Percentiles rank a stretch among this genome's conserved stretches.
Conservation (phyloP, 1,140 invertebrate genomes). For the Aphis gossypii region DNA sequence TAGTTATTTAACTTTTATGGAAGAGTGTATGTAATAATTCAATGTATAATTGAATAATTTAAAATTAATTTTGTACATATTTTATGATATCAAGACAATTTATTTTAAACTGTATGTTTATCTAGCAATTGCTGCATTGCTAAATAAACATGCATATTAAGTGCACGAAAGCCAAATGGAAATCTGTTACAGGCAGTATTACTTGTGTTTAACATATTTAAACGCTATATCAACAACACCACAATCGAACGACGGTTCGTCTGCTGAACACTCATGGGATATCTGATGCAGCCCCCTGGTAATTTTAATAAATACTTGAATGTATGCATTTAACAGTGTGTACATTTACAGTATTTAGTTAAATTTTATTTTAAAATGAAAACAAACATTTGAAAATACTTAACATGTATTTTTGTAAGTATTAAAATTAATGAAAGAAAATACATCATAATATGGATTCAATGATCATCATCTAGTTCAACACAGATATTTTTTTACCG, state of each 20-base stretch:
- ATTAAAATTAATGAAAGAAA: slow-evolving; percentile 26
- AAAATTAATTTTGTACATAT: not conserved
- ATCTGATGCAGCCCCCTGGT: slow-evolving; percentile 48
- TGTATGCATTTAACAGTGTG: not conserved
- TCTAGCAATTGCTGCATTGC: slow-evolving; percentile 18
- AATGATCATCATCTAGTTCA: not conserved
- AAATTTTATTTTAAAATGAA: slow-evolving; percentile 42
- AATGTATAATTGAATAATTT: not conserved
- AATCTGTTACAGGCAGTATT: slow-evolving; percentile 54
- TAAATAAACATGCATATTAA: slow-evolving; percentile 44
- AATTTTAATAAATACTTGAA: slow-evolving; percentile 51
- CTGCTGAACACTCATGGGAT: slow-evolving; percentile 33
- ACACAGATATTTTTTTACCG: slow-evolving; percentile 2
- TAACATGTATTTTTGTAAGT: slow-evolving; percentile 29
- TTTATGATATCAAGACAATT: slow-evolving; percentile 23
- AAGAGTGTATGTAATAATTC: not conserved
- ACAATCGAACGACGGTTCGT: slow-evolving; percentile 45
- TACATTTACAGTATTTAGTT: slow-evolving; percentile 46
- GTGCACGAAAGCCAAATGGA: slow-evolving; percentile 56
- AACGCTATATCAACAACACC: slow-evolving; percentile 42
- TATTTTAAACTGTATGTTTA: slow-evolving; percentile 21
- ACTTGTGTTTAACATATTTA: slow-evolving; percentile 54
- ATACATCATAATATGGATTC: not conserved
- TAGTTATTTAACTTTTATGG: not conserved
- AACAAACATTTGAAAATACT: slow-evolving; percentile 17